A percentile compares a stretch with the other conserved stretches of the same genome.
Conservation (phyloP, 2,888 invertebrate genomes). For the Dryobota labecula region DNA sequence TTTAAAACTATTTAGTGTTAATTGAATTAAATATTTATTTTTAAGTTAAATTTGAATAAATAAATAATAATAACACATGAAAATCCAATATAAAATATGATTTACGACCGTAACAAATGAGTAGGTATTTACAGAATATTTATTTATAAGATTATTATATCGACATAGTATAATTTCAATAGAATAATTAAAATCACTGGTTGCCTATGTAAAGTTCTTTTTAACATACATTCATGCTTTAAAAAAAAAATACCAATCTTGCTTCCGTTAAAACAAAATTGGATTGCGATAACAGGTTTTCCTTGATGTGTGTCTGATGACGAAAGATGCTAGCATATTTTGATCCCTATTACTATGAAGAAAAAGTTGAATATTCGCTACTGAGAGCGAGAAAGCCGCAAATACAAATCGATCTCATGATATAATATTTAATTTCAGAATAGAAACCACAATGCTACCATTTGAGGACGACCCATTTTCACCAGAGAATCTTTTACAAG, state of each 20-base stretch:
- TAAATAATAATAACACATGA: too few relatives aligned
- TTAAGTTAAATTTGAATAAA: too few relatives aligned
- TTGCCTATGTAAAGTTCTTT: background rate
- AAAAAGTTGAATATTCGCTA: background rate
- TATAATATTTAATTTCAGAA: conserved; percentile 69
- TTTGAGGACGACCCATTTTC: conserved; percentile 89
- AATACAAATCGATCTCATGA: background rate
- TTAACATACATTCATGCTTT: background rate
- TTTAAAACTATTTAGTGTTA: too few relatives aligned
- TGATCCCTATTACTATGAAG: background rate
- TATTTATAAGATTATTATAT: too few relatives aligned
- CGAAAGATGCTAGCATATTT: background rate
- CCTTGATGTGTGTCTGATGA: background rate
- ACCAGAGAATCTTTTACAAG: conserved; percentile 87
- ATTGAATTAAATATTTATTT: too few relatives aligned
- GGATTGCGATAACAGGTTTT: background rate
- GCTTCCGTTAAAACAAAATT: background rate
- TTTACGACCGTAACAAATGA: too few relatives aligned
- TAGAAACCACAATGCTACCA: conserved; percentile 85
- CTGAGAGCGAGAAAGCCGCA: background rate
- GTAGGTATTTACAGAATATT: too few relatives aligned
- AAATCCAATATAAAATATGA: too few relatives aligned
- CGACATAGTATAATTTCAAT: too few relatives aligned
- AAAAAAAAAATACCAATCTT: background rate
- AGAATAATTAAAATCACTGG: too few relatives aligned